Evolutionary conservation across 23 tunicate genomes (phyloP).

Genomic region (Diplosoma virens): DNA sequence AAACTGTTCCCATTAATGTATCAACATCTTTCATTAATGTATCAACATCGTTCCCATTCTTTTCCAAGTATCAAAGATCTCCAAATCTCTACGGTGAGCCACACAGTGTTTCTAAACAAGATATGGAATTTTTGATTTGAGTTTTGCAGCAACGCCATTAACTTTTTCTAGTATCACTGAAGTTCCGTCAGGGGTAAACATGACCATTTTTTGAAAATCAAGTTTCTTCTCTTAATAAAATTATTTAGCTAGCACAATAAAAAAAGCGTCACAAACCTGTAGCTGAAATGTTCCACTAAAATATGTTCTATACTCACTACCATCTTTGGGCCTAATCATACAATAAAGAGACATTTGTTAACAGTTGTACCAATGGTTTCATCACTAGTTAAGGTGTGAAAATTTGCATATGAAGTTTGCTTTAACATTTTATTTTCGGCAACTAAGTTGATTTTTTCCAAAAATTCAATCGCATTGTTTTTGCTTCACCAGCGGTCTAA

Average conservation of each 20-base stretch:
- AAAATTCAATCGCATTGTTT: not conserved
- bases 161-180: not conserved
- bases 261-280: not conserved
- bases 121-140: not conserved
- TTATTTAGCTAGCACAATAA: not conserved
- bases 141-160: constrained; percentile 12
- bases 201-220: not conserved
- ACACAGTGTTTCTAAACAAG: not conserved
- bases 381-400: not conserved
- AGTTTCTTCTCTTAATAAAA: not conserved
- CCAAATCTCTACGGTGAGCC: not conserved
- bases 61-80: constrained; percentile 2
- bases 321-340: not conserved
- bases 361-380: not conserved
- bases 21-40: not conserved
- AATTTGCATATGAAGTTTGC: not conserved
- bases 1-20: constrained; percentile 16
- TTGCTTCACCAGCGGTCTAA: not conserved
- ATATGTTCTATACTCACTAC: not conserved
- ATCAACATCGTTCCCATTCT: too few species aligned
- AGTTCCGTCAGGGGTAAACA: not conserved
- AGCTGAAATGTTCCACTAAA: not conserved
- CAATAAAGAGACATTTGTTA: not conserved
- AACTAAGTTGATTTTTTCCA: not conserved
- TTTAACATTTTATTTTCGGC: not conserved